These are phyloP conservation scores for Drosophila prostipennis DNA, from an alignment of 2,888 invertebrate genomes.

Conservation along the genomic window DNA sequence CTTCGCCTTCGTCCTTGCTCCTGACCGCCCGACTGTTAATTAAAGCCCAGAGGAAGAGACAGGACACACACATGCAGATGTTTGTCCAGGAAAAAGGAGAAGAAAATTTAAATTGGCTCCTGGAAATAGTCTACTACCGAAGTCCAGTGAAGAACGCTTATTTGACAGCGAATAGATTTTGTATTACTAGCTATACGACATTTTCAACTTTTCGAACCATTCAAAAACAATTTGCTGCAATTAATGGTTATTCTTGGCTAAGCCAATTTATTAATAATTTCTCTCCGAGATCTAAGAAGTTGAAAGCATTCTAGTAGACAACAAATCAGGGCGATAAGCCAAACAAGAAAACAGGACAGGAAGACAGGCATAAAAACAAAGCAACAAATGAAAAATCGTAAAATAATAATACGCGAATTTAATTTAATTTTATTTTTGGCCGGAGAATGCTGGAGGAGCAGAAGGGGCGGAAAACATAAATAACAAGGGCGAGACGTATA, in stretches of 20 bases:
- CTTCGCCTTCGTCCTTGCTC: background rate
- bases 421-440: constrained; percentile 66
- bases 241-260: background rate
- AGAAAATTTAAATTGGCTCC: background rate
- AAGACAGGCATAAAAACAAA: constrained; percentile 21
- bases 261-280: background rate
- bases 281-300: background rate
- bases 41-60: constrained; percentile 17
- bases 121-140: background rate
- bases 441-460: background rate
- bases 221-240: too few relatives aligned
- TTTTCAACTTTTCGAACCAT: background rate
- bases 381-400: constrained; percentile 53
- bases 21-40: constrained; percentile 19
- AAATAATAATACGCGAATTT: constrained; percentile 73
- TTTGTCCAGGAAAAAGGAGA: background rate
- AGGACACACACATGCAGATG: constrained; percentile 10
- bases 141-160: background rate
- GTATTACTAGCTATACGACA: background rate
- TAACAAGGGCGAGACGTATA: constrained; percentile 53
- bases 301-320: background rate
- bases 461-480: constrained; percentile 8
- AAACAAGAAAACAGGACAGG: background rate
- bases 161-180: too few relatives aligned
- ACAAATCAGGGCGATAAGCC: background rate